Evolutionary conservation across 2,113 vertebrate species (phyloP).

Genomic region (Epinephelus cyanopodus): DNA sequence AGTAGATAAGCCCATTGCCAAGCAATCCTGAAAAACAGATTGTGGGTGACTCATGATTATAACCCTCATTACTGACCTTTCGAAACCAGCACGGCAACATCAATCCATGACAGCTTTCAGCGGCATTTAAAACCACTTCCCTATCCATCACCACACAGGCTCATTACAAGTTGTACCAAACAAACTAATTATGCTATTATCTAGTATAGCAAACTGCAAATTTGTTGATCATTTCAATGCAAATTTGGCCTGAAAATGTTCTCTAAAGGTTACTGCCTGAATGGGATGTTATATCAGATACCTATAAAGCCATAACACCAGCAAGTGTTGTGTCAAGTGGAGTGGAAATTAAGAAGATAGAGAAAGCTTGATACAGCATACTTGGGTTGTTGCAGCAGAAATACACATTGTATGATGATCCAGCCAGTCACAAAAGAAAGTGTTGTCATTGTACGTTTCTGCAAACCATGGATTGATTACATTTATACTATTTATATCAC

Average conservation of each 20-base stretch:
- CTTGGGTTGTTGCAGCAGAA: background rate
- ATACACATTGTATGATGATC: no score
- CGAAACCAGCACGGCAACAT: slow-evolving; percentile 11
- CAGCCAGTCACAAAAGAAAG: no score
- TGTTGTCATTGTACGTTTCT: no score
- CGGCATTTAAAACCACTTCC: background rate
- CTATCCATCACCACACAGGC: background rate
- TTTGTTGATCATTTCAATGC: background rate
- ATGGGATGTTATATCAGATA: background rate
- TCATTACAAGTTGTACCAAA: background rate
- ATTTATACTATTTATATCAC: no score
- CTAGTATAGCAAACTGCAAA: background rate
- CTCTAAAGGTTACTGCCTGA: background rate
- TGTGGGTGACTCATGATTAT: slow-evolving; percentile 45
- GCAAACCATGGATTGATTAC: no score
- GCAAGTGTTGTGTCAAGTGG: background rate
- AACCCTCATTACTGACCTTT: slow-evolving; percentile 25
- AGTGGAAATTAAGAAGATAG: background rate
- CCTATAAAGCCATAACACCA: background rate
- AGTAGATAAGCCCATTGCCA: slow-evolving; percentile 50
- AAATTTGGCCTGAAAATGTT: background rate
- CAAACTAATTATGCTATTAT: background rate
- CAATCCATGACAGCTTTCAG: background rate
- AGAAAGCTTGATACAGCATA: background rate
- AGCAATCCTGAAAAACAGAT: slow-evolving; percentile 29